phyloP scores from a whole-genome alignment of 1,140 invertebrate species.

The Homarus americanus region DNA sequence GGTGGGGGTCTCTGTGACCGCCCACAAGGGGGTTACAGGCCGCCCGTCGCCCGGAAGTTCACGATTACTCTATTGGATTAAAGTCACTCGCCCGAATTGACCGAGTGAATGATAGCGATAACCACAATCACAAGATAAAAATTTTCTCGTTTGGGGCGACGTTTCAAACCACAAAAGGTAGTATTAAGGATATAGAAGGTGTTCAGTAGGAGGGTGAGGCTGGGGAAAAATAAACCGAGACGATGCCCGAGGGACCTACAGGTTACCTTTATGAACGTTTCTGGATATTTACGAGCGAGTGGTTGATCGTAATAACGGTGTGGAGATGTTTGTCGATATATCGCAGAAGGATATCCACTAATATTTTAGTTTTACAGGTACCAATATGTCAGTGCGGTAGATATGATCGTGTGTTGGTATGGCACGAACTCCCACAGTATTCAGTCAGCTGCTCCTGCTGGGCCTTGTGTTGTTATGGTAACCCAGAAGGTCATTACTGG shows the following conservation, averaged over 20 bases:
- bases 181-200: too few relatives aligned
- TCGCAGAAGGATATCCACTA: too few relatives aligned
- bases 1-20: slow-evolving; percentile 15
- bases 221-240: background rate
- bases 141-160: slow-evolving; percentile 16
- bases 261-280: background rate
- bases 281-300: background rate
- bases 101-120: slow-evolving; percentile 22
- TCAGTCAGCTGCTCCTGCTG: too few relatives aligned
- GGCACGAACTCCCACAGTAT: too few relatives aligned
- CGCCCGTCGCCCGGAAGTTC: slow-evolving; percentile 47
- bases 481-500: too few relatives aligned
- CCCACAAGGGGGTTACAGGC: slow-evolving; percentile 20
- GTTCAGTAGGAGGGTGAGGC: too few relatives aligned
- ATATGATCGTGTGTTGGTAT: too few relatives aligned
- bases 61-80: slow-evolving; percentile 64
- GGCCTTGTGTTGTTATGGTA: too few relatives aligned
- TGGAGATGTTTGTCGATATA: background rate
- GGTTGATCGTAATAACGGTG: background rate
- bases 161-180: background rate
- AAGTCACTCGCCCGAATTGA: slow-evolving; percentile 31
- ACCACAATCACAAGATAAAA: slow-evolving; percentile 17
- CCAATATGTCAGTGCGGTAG: too few relatives aligned
- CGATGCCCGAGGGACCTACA: background rate
- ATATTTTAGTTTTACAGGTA: too few relatives aligned